Evolutionary conservation across 2,113 vertebrate genomes (phyloP).

Genomic region (Chamaea fasciata): DNA sequence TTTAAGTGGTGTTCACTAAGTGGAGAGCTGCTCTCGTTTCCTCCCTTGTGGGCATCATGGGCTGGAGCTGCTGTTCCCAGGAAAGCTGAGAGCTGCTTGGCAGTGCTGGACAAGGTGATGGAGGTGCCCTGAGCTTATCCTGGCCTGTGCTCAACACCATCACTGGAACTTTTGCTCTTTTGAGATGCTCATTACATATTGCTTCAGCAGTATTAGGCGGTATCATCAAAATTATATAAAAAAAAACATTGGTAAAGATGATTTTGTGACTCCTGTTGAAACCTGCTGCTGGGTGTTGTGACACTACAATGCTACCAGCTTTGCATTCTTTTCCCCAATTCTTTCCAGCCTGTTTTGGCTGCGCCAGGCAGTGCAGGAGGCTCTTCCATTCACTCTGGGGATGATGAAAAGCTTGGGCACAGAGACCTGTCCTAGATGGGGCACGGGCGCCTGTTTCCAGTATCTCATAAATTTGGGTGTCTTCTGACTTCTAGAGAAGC

Average conservation of each 20-base stretch:
- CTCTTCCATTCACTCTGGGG: accelerated
- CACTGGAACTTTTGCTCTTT: neutral
- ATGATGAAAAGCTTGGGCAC: neutral
- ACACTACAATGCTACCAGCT: neutral
- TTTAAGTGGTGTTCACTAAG: neutral
- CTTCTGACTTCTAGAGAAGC: slow-evolving; percentile 2
- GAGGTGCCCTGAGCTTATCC: neutral
- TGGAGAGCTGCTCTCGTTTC: neutral
- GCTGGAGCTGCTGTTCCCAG: neutral
- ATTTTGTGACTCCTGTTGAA: neutral
- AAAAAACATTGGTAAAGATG: neutral
- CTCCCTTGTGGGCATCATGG: neutral
- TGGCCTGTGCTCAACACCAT: accelerated
- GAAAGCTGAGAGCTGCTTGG: neutral
- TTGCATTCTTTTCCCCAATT: neutral
- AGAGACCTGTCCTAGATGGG: neutral
- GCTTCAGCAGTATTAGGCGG: neutral
- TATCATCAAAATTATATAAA: neutral
- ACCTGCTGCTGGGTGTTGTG: neutral
- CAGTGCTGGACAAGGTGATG: neutral
- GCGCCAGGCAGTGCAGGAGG: neutral
- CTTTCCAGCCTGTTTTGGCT: neutral
- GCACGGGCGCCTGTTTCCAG: neutral
- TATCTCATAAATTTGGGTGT: neutral
- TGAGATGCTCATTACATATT: neutral